These are phyloP conservation scores for Microplitis manilae DNA, from an alignment of 2,888 invertebrate genomes.

Conservation along the genomic window DNA sequence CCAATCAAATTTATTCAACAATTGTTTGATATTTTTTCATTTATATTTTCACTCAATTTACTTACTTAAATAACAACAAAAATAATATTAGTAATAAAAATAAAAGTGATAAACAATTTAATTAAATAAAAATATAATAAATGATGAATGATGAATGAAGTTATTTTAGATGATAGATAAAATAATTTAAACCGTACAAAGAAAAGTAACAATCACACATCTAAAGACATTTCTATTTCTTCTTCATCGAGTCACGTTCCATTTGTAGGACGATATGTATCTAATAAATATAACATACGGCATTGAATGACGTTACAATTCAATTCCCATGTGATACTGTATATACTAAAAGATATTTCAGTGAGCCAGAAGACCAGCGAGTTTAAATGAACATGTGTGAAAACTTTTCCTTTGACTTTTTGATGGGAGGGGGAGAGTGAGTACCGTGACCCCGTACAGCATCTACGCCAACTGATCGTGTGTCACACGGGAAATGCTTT, in stretches of 20 bases:
- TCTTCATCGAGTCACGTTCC: conserved; percentile 13
- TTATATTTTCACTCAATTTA: background rate
- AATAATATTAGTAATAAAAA: background rate
- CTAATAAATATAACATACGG: conserved; percentile 15
- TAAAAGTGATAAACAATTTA: background rate
- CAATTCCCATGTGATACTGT: conserved; percentile 24
- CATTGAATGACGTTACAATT: conserved; percentile 20
- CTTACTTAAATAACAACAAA: background rate
- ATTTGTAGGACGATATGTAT: conserved; percentile 25
- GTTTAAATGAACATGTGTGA: conserved; percentile 5
- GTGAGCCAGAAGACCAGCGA: background rate
- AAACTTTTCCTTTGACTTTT: conserved; percentile 10
- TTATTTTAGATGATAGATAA: background rate
- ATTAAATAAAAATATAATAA: background rate
- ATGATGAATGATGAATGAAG: background rate
- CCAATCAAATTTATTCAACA: background rate
- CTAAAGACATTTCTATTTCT: background rate
- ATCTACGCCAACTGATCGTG: conserved; percentile 18
- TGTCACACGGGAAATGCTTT: conserved; percentile 32
- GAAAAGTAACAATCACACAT: background rate
- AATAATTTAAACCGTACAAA: background rate
- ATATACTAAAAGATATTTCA: background rate
- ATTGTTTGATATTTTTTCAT: background rate
- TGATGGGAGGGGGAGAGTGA: background rate
- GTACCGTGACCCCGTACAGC: conserved; percentile 6